Percentiles rank a stretch among this genome's conserved stretches.
These are phyloP conservation scores for Oscheius sp. DNA, from an alignment of 1,140 invertebrate genomes.

Conservation along the genomic window DNA sequence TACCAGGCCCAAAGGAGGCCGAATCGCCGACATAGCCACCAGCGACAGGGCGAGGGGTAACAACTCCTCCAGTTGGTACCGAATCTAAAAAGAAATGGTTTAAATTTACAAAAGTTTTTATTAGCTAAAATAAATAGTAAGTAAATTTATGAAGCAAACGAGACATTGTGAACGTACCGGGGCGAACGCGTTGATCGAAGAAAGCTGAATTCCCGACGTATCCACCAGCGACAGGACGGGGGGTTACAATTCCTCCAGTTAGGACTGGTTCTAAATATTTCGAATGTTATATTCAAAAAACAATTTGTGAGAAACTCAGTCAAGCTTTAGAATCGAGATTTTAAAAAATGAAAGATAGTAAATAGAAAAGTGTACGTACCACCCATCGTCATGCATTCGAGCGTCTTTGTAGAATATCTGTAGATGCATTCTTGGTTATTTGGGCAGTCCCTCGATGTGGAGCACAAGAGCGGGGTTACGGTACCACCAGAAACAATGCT, in stretches of 20 bases:
- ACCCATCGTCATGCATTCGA: background rate
- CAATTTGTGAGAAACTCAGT: too few species aligned
- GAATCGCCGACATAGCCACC: background rate
- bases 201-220: background rate
- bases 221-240: background rate
- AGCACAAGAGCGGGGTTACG: background rate
- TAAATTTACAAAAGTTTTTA: too few species aligned
- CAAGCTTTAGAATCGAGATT: too few species aligned
- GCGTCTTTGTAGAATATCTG: background rate
- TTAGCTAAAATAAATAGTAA: too few species aligned
- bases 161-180: background rate
- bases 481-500: background rate
- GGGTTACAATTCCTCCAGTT: background rate
- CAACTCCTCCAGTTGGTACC: background rate
- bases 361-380: too few species aligned
- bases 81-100: too few species aligned
- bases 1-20: background rate
- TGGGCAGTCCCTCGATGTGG: background rate
- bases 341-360: too few species aligned
- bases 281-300: too few species aligned
- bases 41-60: background rate
- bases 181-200: background rate
- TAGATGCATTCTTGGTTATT: background rate
- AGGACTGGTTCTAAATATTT: too few species aligned
- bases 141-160: too few species aligned